Conservation (phyloP, 2,113 vertebrate genomes). For the Dipodomys ordii region DNA sequence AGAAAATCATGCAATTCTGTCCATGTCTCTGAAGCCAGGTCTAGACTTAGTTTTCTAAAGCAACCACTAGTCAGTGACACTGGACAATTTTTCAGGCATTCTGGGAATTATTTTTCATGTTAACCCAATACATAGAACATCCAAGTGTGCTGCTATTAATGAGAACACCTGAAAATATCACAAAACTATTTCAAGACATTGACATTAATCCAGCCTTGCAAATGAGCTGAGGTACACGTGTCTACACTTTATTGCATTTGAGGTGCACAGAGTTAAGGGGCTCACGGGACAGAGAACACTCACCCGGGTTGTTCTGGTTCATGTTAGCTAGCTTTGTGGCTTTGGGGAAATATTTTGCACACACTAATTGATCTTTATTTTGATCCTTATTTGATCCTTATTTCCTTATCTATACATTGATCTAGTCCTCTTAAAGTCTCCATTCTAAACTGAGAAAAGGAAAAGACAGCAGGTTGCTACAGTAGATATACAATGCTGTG, state of each 20-base stretch:
- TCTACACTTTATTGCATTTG: not conserved
- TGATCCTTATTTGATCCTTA: not conserved
- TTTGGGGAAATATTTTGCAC: not conserved
- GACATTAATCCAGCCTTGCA: slow-evolving; percentile 14
- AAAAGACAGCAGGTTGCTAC: not conserved
- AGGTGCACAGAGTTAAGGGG: not conserved
- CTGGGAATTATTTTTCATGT: slow-evolving; percentile 12
- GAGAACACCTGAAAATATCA: not conserved
- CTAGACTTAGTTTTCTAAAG: slow-evolving; percentile 8
- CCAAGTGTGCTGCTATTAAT: not conserved
- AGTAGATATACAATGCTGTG: not conserved
- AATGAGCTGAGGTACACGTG: not conserved
- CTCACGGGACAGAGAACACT: not conserved
- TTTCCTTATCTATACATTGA: slow-evolving; percentile 2
- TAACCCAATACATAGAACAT: slow-evolving; percentile 6
- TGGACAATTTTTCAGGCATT: slow-evolving; percentile 39
- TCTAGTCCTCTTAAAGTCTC: not conserved
- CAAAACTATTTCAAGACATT: not conserved
- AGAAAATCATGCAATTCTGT: not conserved
- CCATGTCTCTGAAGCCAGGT: not conserved
- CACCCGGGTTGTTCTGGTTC: not conserved
- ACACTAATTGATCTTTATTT: no score
- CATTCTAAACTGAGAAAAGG: slow-evolving; percentile 4
- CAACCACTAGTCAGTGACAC: slow-evolving; percentile 5
- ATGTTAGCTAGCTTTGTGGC: not conserved